Conservation (phyloP, 2,888 invertebrate genomes). For the Xanthorhoe designata region DNA sequence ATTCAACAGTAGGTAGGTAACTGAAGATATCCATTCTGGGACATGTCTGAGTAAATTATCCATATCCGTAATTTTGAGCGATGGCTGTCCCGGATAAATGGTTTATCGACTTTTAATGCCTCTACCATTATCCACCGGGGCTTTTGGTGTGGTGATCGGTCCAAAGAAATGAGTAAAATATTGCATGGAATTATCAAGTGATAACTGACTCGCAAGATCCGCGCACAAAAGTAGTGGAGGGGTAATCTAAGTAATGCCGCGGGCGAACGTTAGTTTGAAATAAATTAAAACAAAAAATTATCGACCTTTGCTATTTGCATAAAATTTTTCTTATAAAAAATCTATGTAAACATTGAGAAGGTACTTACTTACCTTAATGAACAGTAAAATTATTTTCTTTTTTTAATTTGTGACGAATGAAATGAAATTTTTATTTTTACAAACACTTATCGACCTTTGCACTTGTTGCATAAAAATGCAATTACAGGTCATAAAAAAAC, state of each 20-base stretch:
- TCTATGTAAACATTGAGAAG: too few species aligned
- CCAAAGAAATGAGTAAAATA: neutral
- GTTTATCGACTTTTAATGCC: slow-evolving; percentile 69
- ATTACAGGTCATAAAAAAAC: neutral
- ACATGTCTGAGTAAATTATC: slow-evolving; percentile 59
- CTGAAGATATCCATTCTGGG: slow-evolving; percentile 39
- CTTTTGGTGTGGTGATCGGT: slow-evolving; percentile 23
- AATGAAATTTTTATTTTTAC: neutral
- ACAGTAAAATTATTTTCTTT: too few species aligned
- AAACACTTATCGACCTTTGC: neutral
- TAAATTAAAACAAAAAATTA: neutral
- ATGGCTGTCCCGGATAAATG: slow-evolving; percentile 61
- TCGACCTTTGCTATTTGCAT: neutral
- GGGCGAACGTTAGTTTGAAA: neutral
- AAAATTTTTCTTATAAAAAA: too few species aligned
- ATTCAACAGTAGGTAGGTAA: too few species aligned
- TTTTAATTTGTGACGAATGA: too few species aligned
- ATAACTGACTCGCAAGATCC: neutral
- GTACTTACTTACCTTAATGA: too few species aligned
- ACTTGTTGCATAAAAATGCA: neutral
- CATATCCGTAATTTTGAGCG: slow-evolving; percentile 64
- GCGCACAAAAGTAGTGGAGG: neutral
- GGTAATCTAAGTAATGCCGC: neutral
- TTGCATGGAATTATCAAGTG: slow-evolving; percentile 4
- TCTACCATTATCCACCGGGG: slow-evolving; percentile 57